Percentiles rank a stretch among this genome's conserved stretches.
These are phyloP conservation scores for Caenorhabditis drosophilae DNA, from an alignment of 2,888 invertebrate species.

Conservation along the genomic window DNA sequence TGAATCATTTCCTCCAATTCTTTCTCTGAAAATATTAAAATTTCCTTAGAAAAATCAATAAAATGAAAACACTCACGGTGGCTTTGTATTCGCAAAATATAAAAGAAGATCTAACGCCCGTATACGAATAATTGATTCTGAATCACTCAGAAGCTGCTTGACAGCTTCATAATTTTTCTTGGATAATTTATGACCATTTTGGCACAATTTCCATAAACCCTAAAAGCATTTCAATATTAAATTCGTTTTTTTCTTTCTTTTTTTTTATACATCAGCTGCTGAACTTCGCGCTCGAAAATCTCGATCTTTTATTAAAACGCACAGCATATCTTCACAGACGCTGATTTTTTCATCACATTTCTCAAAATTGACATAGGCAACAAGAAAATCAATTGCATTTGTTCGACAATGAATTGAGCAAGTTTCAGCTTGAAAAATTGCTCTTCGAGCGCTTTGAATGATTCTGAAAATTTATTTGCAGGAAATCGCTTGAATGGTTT, in stretches of 20 bases:
- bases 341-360: background rate
- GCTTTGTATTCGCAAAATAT: conserved; percentile 20
- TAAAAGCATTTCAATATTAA: background rate
- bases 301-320: conserved; percentile 20
- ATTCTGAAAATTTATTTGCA: conserved; percentile 11
- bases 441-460: conserved; percentile 8
- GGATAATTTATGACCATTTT: background rate
- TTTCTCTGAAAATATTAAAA: conserved; percentile 5
- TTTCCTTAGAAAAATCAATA: background rate
- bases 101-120: conserved; percentile 38
- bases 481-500: background rate
- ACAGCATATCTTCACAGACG: conserved; percentile 21
- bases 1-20: background rate
- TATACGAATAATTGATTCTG: conserved; percentile 40
- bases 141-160: conserved; percentile 35
- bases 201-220: conserved; percentile 12
- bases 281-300: conserved; percentile 47
- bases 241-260: too few relatives aligned
- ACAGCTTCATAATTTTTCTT: conserved; percentile 14
- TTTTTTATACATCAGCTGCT: conserved; percentile 42
- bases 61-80: conserved; percentile 4
- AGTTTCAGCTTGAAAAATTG: conserved; percentile 7
- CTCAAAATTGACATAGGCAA: too few relatives aligned
- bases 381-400: conserved; percentile 14
- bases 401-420: conserved; percentile 8